Evolutionary conservation across 2,113 vertebrate species (phyloP).

Genomic region (Pangasianodon hypophthalmus): DNA sequence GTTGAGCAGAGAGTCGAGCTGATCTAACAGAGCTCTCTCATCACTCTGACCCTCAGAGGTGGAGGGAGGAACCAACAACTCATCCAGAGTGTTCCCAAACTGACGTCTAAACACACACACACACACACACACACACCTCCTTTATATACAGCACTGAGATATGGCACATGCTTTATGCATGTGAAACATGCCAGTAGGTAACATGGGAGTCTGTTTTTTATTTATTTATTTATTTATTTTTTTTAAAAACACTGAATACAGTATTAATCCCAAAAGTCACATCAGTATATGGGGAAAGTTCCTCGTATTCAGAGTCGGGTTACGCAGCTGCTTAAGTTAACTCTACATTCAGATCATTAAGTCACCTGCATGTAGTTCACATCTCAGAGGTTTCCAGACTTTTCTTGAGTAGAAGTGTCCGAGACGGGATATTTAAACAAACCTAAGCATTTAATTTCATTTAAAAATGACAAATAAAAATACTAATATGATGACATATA

Average conservation of each 20-base stretch:
- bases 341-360: not conserved
- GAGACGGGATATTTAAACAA: no score
- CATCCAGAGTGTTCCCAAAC: conserved; percentile 85
- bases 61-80: conserved; percentile 84
- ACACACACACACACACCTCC: not conserved
- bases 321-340: not conserved
- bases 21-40: conserved; percentile 89
- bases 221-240: no score
- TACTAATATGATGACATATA: not conserved
- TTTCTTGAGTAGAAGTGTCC: not conserved
- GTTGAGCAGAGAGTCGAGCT: conserved; percentile 91
- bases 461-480: not conserved
- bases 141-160: not conserved
- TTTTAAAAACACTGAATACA: no score
- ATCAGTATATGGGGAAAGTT: not conserved
- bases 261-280: not conserved
- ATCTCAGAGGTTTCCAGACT: not conserved
- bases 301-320: no score
- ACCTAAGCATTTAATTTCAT: not conserved
- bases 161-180: not conserved
- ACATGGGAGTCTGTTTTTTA: no score
- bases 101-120: conserved; percentile 72
- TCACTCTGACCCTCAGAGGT: conserved; percentile 87
- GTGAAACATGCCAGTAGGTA: no score
- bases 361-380: not conserved